phyloP scores from a whole-genome alignment of 1,140 invertebrate species.

The Steinernema feltiae region DNA sequence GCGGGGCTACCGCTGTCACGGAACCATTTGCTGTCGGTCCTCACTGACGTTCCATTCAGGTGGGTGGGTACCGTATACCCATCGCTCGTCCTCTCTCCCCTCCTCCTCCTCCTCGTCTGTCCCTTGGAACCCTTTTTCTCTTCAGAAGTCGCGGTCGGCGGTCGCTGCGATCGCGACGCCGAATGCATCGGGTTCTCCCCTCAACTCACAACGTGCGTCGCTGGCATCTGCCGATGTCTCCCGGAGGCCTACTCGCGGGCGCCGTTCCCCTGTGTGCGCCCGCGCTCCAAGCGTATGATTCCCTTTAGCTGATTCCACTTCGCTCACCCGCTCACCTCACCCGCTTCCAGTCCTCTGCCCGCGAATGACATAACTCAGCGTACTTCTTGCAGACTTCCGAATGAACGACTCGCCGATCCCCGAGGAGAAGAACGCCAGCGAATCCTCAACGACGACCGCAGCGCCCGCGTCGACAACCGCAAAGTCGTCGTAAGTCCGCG shows the following conservation, averaged over 20 bases:
- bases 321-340: not conserved
- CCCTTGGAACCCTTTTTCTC: not conserved
- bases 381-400: not conserved
- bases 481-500: not conserved
- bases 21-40: conserved; percentile 10
- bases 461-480: not conserved
- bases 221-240: conserved; percentile 32
- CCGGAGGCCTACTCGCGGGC: conserved; percentile 30
- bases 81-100: not conserved
- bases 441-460: not conserved
- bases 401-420: conserved; percentile 14
- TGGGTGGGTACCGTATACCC: not conserved
- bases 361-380: not conserved
- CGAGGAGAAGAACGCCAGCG: not conserved
- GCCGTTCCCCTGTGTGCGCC: not conserved
- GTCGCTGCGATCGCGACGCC: conserved; percentile 25
- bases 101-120: not conserved
- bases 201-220: conserved; percentile 32
- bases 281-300: not conserved
- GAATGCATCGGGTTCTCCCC: conserved; percentile 30
- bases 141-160: conserved; percentile 23
- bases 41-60: not conserved
- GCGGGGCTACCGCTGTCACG: not conserved
- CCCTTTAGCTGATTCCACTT: not conserved
- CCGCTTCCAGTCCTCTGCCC: not conserved